A percentile compares a stretch with the other conserved stretches of the same genome.
These are phyloP conservation scores for Caenorhabditis virilis DNA, from an alignment of 2,888 invertebrate species.

Conservation along the genomic window DNA sequence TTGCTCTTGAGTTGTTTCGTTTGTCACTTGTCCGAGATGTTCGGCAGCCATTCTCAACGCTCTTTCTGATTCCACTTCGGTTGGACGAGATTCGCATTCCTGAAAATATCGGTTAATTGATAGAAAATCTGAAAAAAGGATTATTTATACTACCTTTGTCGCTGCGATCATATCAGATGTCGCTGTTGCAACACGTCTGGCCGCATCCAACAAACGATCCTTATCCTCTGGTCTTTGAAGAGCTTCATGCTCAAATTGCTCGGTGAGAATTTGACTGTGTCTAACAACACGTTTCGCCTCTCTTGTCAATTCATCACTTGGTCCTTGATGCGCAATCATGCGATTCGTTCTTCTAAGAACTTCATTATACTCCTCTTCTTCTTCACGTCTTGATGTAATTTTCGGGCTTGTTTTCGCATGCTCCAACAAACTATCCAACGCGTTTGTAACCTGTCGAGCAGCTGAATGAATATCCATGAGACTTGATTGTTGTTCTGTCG, in stretches of 20 bases:
- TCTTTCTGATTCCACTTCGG: constrained; percentile 61
- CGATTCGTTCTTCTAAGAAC: constrained; percentile 88
- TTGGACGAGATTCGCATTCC: constrained; percentile 51
- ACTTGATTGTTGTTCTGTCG: constrained; percentile 42
- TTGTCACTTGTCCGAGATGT: constrained; percentile 84
- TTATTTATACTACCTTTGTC: too few species aligned
- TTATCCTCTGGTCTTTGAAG: constrained; percentile 81
- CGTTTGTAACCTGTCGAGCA: constrained; percentile 77
- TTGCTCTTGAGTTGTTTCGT: constrained; percentile 79
- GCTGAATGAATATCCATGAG: constrained; percentile 81
- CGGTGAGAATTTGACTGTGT: constrained; percentile 62
- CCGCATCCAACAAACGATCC: constrained; percentile 86
- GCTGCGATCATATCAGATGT: constrained; percentile 91
- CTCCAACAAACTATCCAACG: constrained; percentile 85
- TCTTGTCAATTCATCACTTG: constrained; percentile 47
- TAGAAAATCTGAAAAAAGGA: too few species aligned
- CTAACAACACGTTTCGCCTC: constrained; percentile 70
- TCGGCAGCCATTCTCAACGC: constrained; percentile 87
- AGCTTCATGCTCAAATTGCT: constrained; percentile 85
- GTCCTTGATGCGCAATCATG: constrained; percentile 75
- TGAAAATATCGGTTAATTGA: too few species aligned
- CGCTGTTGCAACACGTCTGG: constrained; percentile 89
- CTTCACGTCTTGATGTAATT: constrained; percentile 72
- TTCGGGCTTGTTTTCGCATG: constrained; percentile 79
- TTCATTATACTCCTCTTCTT: constrained; percentile 83